phyloP scores from a whole-genome alignment of 2,888 invertebrate species.

The Tinea pellionella region DNA sequence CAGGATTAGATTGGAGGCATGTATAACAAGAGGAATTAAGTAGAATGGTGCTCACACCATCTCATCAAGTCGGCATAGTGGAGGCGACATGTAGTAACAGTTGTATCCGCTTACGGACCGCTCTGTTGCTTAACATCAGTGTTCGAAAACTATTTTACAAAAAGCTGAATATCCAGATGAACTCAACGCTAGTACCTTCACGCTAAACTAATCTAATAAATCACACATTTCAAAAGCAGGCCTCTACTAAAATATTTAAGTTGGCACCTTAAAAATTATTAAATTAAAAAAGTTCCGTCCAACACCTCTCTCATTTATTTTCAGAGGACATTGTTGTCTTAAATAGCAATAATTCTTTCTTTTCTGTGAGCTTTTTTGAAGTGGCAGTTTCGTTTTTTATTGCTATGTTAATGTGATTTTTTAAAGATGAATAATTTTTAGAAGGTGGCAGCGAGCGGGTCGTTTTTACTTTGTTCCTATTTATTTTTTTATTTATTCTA shows the following conservation, averaged over 20 bases:
- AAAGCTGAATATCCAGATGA: no score
- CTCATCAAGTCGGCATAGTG: no score
- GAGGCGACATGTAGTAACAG: no score
- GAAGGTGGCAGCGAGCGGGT: no score
- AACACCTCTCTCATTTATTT: neutral
- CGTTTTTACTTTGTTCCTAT: neutral
- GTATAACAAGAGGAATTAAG: no score
- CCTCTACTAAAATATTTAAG: neutral
- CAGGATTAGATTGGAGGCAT: no score
- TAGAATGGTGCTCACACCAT: no score
- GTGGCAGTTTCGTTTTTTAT: neutral
- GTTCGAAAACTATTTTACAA: no score
- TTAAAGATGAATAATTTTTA: neutral
- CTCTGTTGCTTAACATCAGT: no score
- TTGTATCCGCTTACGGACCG: no score
- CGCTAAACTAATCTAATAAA: neutral
- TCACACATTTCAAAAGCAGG: neutral
- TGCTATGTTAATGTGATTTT: conserved; percentile 8
- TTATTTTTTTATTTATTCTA: neutral
- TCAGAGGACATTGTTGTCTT: conserved; percentile 1
- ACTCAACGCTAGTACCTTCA: no score
- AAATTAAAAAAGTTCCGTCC: neutral
- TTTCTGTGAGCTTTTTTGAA: neutral
- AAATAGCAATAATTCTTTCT: conserved; percentile 1
- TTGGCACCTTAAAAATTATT: neutral